Conservation (phyloP, 2,113 vertebrate species). For the Burhinus bistriatus region DNA sequence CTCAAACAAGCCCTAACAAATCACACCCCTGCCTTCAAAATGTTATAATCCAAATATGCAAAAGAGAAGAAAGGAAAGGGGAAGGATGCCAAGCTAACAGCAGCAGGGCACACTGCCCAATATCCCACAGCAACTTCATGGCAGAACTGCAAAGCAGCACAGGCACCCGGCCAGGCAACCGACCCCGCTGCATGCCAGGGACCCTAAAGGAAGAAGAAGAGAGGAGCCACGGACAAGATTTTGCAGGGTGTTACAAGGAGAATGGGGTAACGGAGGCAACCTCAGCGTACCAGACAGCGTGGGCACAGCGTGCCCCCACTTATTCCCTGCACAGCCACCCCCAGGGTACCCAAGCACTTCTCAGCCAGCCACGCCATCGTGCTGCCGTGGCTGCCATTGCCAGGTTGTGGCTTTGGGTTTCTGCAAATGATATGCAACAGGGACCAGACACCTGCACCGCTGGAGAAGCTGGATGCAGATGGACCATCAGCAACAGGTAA, state of each 20-base stretch:
- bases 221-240: not conserved
- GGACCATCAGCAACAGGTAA: not conserved
- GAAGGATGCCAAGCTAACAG: not conserved
- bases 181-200: not conserved
- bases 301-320: fast-evolving
- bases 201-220: not conserved
- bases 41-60: not conserved
- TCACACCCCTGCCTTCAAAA: not conserved
- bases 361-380: fast-evolving
- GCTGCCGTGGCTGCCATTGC: fast-evolving
- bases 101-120: not conserved
- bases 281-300: not conserved
- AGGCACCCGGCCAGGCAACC: not conserved
- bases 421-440: not conserved
- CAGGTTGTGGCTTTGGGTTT: not conserved
- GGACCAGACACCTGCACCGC: not conserved
- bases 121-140: not conserved
- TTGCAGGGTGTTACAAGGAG: not conserved
- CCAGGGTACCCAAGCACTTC: too few species aligned
- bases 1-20: not conserved
- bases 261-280: too few species aligned
- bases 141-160: not conserved
- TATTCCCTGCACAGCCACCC: not conserved
- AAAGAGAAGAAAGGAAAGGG: too few species aligned
- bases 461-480: not conserved